Base-by-base conservation (phyloP, 2,888 invertebrate genomes). In the Argyresthia goedartella region DNA sequence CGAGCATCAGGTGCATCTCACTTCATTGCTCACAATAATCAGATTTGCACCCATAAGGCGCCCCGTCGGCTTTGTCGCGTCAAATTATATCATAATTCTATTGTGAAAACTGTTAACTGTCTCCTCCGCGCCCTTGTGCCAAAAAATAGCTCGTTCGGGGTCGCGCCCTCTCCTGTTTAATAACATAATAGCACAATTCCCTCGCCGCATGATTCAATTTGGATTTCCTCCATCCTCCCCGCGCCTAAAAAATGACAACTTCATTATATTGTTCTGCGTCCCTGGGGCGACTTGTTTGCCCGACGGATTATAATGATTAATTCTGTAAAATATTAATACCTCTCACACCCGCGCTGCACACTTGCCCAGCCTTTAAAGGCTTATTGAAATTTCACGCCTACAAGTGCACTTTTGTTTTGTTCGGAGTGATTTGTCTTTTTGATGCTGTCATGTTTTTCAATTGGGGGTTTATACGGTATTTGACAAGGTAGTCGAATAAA, bases 111-210 rank as follows among this genome's bases (percentile, higher is more conserved):
- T 84, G 86, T 81, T 86, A 86, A 86, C 84, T 81, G 84, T 80
- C 84, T 81, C 74, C 72, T 70, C 71, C 73, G 66, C 81, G 76
- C 84, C 86, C 82, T 77, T 71, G 67, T 68, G 64, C 65, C 63
- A 82, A 84, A 81, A 85, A 84, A 80, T 75, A 73, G 71, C 71
- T 71, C 62, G 70, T 70, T 66, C 85, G 73, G 84, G 85, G 82
- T 79, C 88, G 84, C 88, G 89, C 89, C 88, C 88, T 84, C 76
- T 78, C 70, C 82, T 87, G 82, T 87, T 89, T 88, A 89, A 89
- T 89, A 88, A 89, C 89, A 89, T 89, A 89, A 89, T 89, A 88
- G 89, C 88, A 89, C 89, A 89, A 89, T 89, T 89, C 87, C 87
- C 89, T 85, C 86, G 89, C 87, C 87, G 84, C 88, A 88, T 88